These are phyloP conservation scores for Diaperis boleti DNA, from an alignment of 2,888 invertebrate species.

Conservation along the genomic window DNA sequence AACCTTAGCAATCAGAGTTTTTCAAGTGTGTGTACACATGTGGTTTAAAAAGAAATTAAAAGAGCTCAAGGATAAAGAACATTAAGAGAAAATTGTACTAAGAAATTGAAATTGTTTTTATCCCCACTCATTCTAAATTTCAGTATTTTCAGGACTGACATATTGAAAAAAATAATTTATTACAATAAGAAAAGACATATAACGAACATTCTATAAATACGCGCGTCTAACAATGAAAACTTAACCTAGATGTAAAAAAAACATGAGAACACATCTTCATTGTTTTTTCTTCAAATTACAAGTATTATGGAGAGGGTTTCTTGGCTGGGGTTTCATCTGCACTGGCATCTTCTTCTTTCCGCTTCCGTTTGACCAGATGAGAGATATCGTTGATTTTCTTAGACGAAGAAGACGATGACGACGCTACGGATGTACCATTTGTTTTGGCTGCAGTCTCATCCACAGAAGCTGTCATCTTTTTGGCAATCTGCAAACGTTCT, in stretches of 20 bases:
- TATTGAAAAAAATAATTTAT: slow-evolving; percentile 35
- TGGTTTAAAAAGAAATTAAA: slow-evolving; percentile 26
- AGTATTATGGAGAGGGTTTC: slow-evolving; percentile 66
- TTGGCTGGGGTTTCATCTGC: slow-evolving; percentile 69
- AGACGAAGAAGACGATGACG: slow-evolving; percentile 60
- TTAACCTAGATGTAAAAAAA: slow-evolving; percentile 22
- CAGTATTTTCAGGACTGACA: no score
- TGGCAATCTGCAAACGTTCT: slow-evolving; percentile 47
- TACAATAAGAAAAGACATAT: slow-evolving; percentile 21
- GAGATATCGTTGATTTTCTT: slow-evolving; percentile 83
- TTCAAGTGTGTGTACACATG: slow-evolving; percentile 25
- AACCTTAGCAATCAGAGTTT: slow-evolving; percentile 19
- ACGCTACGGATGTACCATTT: slow-evolving; percentile 48
- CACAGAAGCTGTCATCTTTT: slow-evolving; percentile 40
- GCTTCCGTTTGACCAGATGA: slow-evolving; percentile 83
- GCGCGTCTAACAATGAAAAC: slow-evolving; percentile 21
- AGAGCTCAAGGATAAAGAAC: slow-evolving; percentile 10
- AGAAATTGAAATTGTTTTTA: no score
- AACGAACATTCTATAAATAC: slow-evolving; percentile 14
- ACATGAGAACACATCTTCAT: slow-evolving; percentile 13
- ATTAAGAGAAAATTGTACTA: background rate
- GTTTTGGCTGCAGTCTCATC: slow-evolving; percentile 37
- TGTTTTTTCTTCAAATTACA: background rate
- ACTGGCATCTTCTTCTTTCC: slow-evolving; percentile 73
- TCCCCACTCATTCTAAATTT: no score